Percentiles rank a stretch among this genome's conserved stretches.
phyloP scores from a whole-genome alignment of 1,140 invertebrate species.

The Rhagoletis zephyria region DNA sequence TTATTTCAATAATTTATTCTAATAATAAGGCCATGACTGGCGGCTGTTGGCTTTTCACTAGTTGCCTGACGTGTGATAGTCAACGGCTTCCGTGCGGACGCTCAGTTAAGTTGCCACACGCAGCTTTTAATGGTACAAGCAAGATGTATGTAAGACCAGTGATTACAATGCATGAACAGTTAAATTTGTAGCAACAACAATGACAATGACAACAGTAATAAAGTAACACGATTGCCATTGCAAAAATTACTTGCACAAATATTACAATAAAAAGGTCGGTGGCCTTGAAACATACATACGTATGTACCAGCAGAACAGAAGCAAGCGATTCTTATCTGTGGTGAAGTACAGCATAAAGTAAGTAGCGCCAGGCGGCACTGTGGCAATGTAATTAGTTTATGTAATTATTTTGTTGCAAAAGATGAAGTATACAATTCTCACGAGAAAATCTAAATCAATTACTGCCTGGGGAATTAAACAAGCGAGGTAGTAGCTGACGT shows the following conservation, averaged over 20 bases:
- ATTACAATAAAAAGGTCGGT: not conserved
- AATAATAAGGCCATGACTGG: not conserved
- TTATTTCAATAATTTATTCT: constrained; percentile 13
- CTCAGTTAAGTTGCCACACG: constrained; percentile 9
- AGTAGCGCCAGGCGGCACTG: not conserved
- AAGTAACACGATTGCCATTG: not conserved
- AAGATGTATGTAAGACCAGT: not conserved
- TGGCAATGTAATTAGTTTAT: not conserved
- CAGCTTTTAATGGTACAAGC: not conserved
- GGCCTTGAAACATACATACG: not conserved
- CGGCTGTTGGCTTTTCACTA: not conserved
- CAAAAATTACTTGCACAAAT: too few species aligned
- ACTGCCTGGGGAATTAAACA: not conserved
- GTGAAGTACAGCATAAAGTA: not conserved
- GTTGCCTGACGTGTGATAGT: not conserved
- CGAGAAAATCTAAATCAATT: not conserved
- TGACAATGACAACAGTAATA: not conserved
- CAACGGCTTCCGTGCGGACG: not conserved
- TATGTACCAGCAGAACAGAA: not conserved
- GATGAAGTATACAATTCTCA: not conserved
- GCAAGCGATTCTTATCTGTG: not conserved
- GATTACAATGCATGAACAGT: constrained; percentile 2
- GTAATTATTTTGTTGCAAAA: not conserved
- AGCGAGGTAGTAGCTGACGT: not conserved
- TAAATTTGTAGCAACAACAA: not conserved